Base-by-base conservation (phyloP, 2,888 invertebrate genomes). In the Idaea biselata region DNA sequence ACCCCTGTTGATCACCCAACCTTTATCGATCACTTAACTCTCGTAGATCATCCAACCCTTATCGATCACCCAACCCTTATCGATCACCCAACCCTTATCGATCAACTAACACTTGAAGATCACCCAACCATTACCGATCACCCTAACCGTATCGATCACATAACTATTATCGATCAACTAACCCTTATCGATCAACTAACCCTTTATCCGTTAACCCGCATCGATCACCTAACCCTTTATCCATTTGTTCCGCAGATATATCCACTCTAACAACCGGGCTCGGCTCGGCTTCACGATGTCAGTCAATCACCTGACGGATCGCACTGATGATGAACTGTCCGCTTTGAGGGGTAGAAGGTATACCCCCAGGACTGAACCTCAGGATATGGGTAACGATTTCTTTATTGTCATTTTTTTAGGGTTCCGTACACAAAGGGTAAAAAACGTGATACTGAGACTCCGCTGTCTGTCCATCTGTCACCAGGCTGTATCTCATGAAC, bases 271-370 rank as follows among this genome's bases (percentile, higher is more conserved):
- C 77, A 98, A 98, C 87, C 95, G 97, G 60, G 96, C 95, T 0
- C 94, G 94, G 56, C 89, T 95, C 62, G 94, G 95, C 0, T 99
- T 94, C 86, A 94, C 94, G 0, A 81, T 98, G 75, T 94, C 94
- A 0, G 94, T 98, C 6, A 99, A 99, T 91, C 98, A 98, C 81
- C 90, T 99, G 65, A 95, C 97, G 0, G 99, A 99, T 86, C 94
- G 95, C 67, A 95, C 95, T 0, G 95, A 96, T 0, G 91, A 94
- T 0, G 98, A 99, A 85, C 76, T 98, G 68, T 94, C 94, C 62
- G 95, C 96, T 1, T 86, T 97, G 16, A 88, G 97, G 8, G 98
- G 98, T 0, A 93, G 94, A 58, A 91, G 88, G 53, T 93, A 95
- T 60, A 66, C 68, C 0, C 55, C 59, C 14, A 60, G 64, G n/a